Evolutionary conservation across 1,140 invertebrate genomes (phyloP).

Genomic region (Drosophila littoralis): DNA sequence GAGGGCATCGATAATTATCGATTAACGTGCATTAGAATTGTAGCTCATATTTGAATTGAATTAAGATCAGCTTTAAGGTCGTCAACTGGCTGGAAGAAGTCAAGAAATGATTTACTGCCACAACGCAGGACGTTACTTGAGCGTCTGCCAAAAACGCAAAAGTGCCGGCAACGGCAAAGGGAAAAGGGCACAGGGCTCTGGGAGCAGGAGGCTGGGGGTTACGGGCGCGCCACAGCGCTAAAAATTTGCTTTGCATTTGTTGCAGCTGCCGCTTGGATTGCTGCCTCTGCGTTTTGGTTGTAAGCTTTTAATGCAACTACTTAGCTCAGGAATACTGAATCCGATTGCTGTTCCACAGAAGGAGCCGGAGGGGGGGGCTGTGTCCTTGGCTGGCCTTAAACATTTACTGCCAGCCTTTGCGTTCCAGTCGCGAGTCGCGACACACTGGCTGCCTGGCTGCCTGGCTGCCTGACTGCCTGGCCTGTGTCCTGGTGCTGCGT

Average conservation of each 20-base stretch:
- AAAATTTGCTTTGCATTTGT: constrained; percentile 66
- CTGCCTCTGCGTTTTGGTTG: constrained; percentile 55
- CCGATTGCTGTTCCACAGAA: neutral
- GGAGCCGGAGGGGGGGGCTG: neutral
- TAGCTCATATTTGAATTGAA: neutral
- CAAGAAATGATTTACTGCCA: constrained; percentile 50
- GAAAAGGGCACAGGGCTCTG: neutral
- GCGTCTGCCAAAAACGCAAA: constrained; percentile 50
- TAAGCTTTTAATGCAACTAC: constrained; percentile 80
- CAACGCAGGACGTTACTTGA: constrained; percentile 55
- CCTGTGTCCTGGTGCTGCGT: neutral
- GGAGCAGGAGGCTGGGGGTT: constrained; percentile 16
- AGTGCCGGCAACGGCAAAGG: constrained; percentile 1
- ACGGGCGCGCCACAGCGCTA: constrained; percentile 31
- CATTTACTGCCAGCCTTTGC: constrained; percentile 56
- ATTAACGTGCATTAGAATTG: neutral
- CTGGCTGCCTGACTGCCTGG: constrained; percentile 57
- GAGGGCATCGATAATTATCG: neutral
- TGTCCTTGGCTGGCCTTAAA: constrained; percentile 69
- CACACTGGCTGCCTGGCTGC: constrained; percentile 54
- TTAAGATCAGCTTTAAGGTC: constrained; percentile 32
- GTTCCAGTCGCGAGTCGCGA: constrained; percentile 53
- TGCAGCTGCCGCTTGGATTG: constrained; percentile 51
- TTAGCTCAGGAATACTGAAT: constrained; percentile 46
- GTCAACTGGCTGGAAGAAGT: constrained; percentile 4